phyloP scores from a whole-genome alignment of 2,113 vertebrate genomes.

The Atherinomorus stipes region DNA sequence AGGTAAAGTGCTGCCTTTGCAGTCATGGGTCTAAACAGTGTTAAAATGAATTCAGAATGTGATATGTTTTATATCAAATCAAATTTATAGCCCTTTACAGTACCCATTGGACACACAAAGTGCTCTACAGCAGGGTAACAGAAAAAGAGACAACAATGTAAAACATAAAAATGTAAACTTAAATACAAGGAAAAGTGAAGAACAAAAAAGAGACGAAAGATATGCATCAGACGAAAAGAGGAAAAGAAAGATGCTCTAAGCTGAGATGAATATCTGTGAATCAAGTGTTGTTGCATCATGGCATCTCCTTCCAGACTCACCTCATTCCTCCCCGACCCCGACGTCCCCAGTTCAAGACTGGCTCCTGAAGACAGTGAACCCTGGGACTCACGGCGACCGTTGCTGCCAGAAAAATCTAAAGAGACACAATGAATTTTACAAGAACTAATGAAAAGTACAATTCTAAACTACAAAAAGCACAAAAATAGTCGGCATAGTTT shows the following conservation, averaged over 20 bases:
- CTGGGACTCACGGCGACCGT: constrained; percentile 93
- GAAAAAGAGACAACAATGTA: too few species aligned
- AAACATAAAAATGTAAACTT: too few species aligned
- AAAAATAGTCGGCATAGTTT: background rate
- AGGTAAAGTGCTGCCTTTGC: too few species aligned
- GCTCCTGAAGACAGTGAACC: constrained; percentile 94
- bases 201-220: too few species aligned
- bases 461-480: background rate
- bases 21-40: background rate
- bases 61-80: too few species aligned
- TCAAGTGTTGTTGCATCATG: background rate
- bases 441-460: background rate
- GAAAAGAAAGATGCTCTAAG: background rate
- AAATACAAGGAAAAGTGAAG: background rate
- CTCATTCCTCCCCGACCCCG: constrained; percentile 76
- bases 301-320: constrained; percentile 47
- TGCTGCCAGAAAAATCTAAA: constrained; percentile 87
- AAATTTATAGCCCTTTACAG: too few species aligned
- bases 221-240: too few species aligned
- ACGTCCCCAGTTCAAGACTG: constrained; percentile 91
- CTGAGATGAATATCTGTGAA: too few species aligned
- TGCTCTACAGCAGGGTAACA: too few species aligned
- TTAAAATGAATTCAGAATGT: background rate
- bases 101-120: too few species aligned
- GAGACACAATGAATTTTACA: constrained; percentile 28